Percentiles rank a stretch among this genome's conserved stretches.
Conservation (phyloP, 2,113 vertebrate genomes). For the Eidolon helvum region DNA sequence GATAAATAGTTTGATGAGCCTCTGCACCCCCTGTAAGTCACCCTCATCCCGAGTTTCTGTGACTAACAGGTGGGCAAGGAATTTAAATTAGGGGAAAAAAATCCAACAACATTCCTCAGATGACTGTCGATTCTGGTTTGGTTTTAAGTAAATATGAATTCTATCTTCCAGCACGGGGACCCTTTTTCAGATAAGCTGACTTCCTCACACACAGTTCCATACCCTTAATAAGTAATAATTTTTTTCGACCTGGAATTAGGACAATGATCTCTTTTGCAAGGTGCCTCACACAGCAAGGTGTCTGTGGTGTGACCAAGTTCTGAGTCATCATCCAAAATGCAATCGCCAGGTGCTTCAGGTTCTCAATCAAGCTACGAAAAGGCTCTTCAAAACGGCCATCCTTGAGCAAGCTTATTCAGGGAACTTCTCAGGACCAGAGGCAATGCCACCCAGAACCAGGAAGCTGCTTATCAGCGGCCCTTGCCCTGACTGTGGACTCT, state of each 20-base stretch:
- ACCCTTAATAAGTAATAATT: background rate
- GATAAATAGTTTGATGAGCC: background rate
- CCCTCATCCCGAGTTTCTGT: background rate
- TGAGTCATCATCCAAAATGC: background rate
- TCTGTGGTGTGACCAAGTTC: background rate
- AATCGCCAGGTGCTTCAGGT: background rate
- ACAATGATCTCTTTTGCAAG: background rate
- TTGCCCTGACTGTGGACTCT: background rate
- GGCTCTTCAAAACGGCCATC: background rate
- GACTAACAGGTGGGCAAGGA: background rate
- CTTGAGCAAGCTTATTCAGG: background rate
- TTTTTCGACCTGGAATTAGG: background rate
- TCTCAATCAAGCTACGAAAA: background rate
- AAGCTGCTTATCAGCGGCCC: background rate
- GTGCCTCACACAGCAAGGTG: background rate
- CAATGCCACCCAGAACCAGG: background rate
- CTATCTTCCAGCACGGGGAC: background rate
- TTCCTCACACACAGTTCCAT: background rate
- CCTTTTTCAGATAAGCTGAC: background rate
- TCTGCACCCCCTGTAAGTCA: background rate
- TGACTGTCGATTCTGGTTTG: background rate
- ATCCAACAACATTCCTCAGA: background rate
- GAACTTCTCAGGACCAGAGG: background rate
- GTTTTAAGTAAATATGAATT: background rate
- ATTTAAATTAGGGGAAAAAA: background rate